Evolutionary conservation across 2,888 invertebrate species (phyloP).

Genomic region (Copidosoma aretas): DNA sequence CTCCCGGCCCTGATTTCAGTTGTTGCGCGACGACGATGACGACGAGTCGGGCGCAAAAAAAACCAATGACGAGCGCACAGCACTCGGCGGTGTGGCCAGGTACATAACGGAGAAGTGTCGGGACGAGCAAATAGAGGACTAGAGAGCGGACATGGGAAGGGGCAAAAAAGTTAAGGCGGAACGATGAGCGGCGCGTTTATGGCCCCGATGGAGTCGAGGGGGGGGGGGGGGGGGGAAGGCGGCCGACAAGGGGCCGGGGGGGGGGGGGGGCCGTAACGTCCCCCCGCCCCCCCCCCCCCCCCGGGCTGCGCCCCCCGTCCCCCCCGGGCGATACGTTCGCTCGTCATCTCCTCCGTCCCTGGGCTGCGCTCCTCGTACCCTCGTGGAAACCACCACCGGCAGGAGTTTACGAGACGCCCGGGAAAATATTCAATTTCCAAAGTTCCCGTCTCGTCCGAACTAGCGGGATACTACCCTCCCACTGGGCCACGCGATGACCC

Average conservation of each 20-base stretch:
- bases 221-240: not conserved
- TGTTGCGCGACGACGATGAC: slow-evolving; percentile 25
- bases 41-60: not conserved
- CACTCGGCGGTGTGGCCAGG: too few relatives aligned
- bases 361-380: not conserved
- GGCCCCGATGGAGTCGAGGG: slow-evolving; percentile 30
- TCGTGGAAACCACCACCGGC: not conserved
- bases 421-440: slow-evolving; percentile 42
- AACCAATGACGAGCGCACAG: slow-evolving; percentile 10
- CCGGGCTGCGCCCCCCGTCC: not conserved
- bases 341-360: not conserved
- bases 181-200: slow-evolving; percentile 37
- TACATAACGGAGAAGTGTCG: not conserved
- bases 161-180: slow-evolving; percentile 32
- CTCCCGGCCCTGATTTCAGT: slow-evolving; percentile 21
- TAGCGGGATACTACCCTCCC: not conserved
- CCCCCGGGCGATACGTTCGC: too few relatives aligned
- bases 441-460: slow-evolving; percentile 28
- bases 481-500: slow-evolving; percentile 21
- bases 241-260: not conserved
- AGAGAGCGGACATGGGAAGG: not conserved
- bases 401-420: slow-evolving; percentile 34
- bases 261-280: not conserved
- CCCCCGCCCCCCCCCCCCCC: not conserved
- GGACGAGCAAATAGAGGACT: not conserved